These are phyloP conservation scores for Epizoanthus illoricatus DNA, from an alignment of 92 coral and sea anemone species.

Conservation along the genomic window DNA sequence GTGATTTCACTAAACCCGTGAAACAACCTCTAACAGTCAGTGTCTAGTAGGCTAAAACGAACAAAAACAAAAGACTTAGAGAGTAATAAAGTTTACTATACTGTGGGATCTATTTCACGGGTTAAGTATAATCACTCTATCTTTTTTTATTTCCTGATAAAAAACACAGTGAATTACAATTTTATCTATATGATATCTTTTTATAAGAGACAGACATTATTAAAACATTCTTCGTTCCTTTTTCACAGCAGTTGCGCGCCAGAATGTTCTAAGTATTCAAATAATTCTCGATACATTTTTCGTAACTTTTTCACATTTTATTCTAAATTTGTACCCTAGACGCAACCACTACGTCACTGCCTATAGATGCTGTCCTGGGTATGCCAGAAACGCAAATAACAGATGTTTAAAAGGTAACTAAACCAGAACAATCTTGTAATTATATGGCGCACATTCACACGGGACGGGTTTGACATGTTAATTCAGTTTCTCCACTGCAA, in stretches of 20 bases:
- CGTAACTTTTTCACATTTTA: not conserved
- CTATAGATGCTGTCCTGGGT: slow-evolving; percentile 34
- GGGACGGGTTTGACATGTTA: not conserved
- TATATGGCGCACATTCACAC: not conserved
- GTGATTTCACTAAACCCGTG: too few species aligned
- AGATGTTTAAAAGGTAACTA: slow-evolving; percentile 8
- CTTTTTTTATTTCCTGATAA: too few species aligned
- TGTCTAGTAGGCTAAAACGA: too few species aligned
- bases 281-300: not conserved
- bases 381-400: slow-evolving; percentile 3
- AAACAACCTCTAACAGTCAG: too few species aligned
- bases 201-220: not conserved
- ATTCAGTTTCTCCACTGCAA: too few species aligned
- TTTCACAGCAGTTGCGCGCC: not conserved
- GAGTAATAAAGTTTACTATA: too few species aligned
- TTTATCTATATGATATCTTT: too few species aligned
- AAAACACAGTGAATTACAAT: too few species aligned
- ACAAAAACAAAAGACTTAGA: too few species aligned
- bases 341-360: slow-evolving; percentile 13
- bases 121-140: too few species aligned
- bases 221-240: not conserved
- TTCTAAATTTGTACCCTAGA: slow-evolving; percentile 3
- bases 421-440: not conserved
- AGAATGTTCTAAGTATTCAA: not conserved
- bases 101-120: too few species aligned